These are phyloP conservation scores for Sesia bembeciformis DNA, from an alignment of 2,888 invertebrate genomes.

Conservation along the genomic window DNA sequence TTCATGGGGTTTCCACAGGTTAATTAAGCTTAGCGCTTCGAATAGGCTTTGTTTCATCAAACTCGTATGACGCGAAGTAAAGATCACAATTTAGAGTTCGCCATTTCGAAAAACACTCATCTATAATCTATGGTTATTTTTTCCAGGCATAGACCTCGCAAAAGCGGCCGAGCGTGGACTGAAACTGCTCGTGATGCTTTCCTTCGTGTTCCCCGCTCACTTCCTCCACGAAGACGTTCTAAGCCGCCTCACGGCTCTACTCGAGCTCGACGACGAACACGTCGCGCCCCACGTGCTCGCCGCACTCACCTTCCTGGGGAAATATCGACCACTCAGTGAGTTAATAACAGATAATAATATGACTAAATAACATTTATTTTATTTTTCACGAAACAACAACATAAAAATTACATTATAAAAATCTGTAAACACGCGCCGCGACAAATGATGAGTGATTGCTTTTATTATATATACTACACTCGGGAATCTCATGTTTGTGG, in stretches of 20 bases:
- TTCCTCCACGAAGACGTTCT: constrained; percentile 91
- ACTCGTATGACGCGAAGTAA: too few relatives aligned
- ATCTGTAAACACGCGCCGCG: neutral
- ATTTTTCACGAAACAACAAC: too few relatives aligned
- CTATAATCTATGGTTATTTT: neutral
- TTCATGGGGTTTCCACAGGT: too few relatives aligned
- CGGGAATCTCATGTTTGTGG: too few relatives aligned
- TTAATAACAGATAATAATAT: constrained; percentile 10
- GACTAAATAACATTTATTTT: neutral
- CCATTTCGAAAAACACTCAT: too few relatives aligned
- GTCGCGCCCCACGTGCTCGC: constrained; percentile 88
- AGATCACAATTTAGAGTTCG: too few relatives aligned
- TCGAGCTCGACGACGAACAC: constrained; percentile 86
- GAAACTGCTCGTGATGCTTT: constrained; percentile 89
- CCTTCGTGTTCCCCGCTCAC: constrained; percentile 94
- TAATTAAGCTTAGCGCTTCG: too few relatives aligned
- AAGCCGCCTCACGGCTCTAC: constrained; percentile 81
- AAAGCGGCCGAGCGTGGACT: constrained; percentile 93
- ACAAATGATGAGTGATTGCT: too few relatives aligned
- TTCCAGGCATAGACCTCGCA: constrained; percentile 83
- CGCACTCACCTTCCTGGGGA: constrained; percentile 89
- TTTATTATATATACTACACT: too few relatives aligned
- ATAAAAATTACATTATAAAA: too few relatives aligned
- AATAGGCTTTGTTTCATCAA: too few relatives aligned
- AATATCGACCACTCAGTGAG: constrained; percentile 87